Base-by-base conservation (phyloP, 2,797 vertebrate genomes). In the Centropyge bicolor region DNA sequence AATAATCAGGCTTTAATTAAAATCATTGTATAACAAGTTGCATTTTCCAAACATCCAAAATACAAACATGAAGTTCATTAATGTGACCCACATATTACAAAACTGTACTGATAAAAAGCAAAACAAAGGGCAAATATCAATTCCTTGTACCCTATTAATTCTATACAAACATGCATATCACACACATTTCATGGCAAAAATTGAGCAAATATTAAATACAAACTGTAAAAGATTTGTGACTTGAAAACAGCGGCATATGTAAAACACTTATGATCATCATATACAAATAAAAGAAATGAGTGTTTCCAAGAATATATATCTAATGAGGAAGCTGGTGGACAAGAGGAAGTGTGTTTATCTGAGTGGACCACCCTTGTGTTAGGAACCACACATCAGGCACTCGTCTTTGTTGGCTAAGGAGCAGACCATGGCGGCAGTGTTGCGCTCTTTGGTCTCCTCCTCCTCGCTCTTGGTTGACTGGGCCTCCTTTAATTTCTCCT, bases 351-450 rank as follows among this genome's bases (percentile, higher is more conserved):
- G 20, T 2, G 24, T 43, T 24, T 70, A 31, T 68, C 14, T 49
- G 35, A 14, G n/a, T 0, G 19, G 38, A 10, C 1, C 6, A n/a
- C 14, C 4, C 40, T 93, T 95, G 14, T 31, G 2, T 95, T 95
- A 99, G 40, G 98, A 99, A 14, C 98, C 97, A 7, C 98, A 99
- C 97, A 98, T 99, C 46, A 98, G 35, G 27, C 98, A 99, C 3
- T 99, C 98, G 0, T 99, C 98, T 68, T 94, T 93, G 86, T 99
- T 99, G 68, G 98, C 97, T 92, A 99, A 87, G 31, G 97, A 99
- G 75, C 98, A 99, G 69, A 98, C 97, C 97, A 98, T 97, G 78
- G 97, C 97, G 1, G 97, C 98, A 12, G 92, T 96, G 86, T 99
- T 98, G 49, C 90, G 94, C 84, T 97, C 97, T 87, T 96, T 97